Conservation (phyloP, 2,797 vertebrate genomes). For the Pristis pectinata region DNA sequence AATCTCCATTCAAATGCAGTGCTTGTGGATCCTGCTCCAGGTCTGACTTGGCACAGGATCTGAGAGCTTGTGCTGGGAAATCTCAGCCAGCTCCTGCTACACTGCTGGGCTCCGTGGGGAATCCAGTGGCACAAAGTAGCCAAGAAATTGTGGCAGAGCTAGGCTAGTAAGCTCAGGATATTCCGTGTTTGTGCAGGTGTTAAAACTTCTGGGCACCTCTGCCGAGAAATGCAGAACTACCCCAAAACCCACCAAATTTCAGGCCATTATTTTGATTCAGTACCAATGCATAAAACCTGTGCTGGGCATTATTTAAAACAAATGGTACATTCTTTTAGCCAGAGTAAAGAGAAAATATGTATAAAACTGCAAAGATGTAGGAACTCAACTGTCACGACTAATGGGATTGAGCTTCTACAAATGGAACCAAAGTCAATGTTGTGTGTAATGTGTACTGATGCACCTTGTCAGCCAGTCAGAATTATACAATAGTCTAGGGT, state of each 20-base stretch:
- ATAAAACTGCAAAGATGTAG: conserved; percentile 10
- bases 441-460: conserved; percentile 37
- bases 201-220: no score
- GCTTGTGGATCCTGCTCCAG: no score
- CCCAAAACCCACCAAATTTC: background rate
- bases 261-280: background rate
- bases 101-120: no score
- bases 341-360: background rate
- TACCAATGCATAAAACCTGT: background rate
- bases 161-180: no score
- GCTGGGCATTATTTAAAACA: background rate
- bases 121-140: no score
- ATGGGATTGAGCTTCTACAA: conserved; percentile 23
- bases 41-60: no score
- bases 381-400: conserved; percentile 22
- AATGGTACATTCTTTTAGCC: background rate
- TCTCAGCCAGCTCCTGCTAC: no score
- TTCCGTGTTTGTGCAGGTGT: no score
- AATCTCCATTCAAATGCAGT: no score
- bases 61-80: no score
- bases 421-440: conserved; percentile 35
- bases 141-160: no score
- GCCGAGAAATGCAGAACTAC: no score
- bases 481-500: conserved; percentile 37
- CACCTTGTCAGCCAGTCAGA: conserved; percentile 37